Evolutionary conservation across 2,888 invertebrate species (phyloP).

Genomic region (Amphimallon solstitiale): DNA sequence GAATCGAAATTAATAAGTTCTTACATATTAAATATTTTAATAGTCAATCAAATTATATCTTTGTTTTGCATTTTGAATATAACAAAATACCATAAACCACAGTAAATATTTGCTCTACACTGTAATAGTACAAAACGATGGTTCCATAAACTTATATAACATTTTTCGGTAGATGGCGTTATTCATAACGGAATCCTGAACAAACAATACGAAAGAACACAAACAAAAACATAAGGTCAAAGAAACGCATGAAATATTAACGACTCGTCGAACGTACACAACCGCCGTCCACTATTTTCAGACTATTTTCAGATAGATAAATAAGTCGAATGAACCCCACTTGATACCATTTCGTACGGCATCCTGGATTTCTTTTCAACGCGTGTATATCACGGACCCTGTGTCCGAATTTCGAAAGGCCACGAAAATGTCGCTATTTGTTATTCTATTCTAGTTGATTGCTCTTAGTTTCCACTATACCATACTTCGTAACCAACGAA

Average conservation of each 20-base stretch:
- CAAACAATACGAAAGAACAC: conserved; percentile 29
- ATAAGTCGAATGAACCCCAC: conserved; percentile 21
- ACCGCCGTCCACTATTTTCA: conserved; percentile 2
- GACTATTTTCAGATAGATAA: conserved; percentile 32
- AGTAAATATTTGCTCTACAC: too few relatives aligned
- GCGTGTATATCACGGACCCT: conserved; percentile 17
- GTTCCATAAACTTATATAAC: conserved; percentile 27
- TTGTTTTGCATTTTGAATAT: too few relatives aligned
- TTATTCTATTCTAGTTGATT: conserved; percentile 48
- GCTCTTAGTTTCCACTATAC: conserved; percentile 40
- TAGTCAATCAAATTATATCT: too few relatives aligned
- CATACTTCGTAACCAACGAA: not conserved
- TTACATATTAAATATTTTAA: too few relatives aligned
- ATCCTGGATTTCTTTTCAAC: conserved; percentile 8
- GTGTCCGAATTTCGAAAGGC: conserved; percentile 46
- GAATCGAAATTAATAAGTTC: too few relatives aligned
- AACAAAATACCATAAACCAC: too few relatives aligned
- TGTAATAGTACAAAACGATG: not conserved
- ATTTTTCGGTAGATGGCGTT: conserved; percentile 18
- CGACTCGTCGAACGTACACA: conserved; percentile 21
- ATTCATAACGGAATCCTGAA: conserved; percentile 27
- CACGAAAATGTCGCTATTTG: conserved; percentile 50
- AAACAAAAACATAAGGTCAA: conserved; percentile 30
- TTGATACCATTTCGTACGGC: conserved; percentile 15
- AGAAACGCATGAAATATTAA: conserved; percentile 32